Base-by-base conservation (phyloP, 2,797 vertebrate genomes). In the Anguilla obscura region DNA sequence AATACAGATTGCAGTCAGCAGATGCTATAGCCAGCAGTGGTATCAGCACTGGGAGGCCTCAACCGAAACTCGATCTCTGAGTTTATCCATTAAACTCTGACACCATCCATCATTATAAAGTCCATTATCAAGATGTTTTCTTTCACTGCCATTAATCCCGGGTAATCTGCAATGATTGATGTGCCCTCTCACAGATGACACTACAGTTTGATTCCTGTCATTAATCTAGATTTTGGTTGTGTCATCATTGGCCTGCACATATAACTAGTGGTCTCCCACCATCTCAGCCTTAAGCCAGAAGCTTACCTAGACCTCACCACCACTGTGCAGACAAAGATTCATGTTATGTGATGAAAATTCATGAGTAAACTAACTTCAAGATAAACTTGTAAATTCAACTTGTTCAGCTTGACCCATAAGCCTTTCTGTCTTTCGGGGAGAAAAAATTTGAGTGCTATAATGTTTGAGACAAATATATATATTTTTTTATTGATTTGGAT, bases 101-200 rank as follows among this genome's bases (percentile, higher is more conserved):
- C 92, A 93, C 93, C 94, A 97, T 98, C 95, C 93, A 96, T 98
- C 97, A 96, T 96, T 95, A 93, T 96, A 95, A 97, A 96, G 93
- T 94, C 96, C 95, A 96, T 97, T 97, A 97, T 96, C 95, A 94
- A 94, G 93, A 95, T 94, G 94, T 96, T 96, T 96, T 96, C 94
- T 96, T 96, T 94, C 92, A 90, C 93, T 93, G 94, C 96, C 96
- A 97, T 97, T 96, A 96, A 95, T 97, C 96, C 95, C 94, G 91
- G 93, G 92, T 95, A 95, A 95, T 95, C 93, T 94, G 91, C 89
- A 71, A 94, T 95, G 96, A 96, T 94, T 95, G 96, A 97, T 97
- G 94, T 92, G 92, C 93, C 93, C 93, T 92, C 87, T 27, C 93
- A 93, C 92, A 94, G 96, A 96, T 95, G 94, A 96, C 94, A 92